phyloP scores from a whole-genome alignment of 2,888 invertebrate genomes.

The Pogonocherus hispidulus region DNA sequence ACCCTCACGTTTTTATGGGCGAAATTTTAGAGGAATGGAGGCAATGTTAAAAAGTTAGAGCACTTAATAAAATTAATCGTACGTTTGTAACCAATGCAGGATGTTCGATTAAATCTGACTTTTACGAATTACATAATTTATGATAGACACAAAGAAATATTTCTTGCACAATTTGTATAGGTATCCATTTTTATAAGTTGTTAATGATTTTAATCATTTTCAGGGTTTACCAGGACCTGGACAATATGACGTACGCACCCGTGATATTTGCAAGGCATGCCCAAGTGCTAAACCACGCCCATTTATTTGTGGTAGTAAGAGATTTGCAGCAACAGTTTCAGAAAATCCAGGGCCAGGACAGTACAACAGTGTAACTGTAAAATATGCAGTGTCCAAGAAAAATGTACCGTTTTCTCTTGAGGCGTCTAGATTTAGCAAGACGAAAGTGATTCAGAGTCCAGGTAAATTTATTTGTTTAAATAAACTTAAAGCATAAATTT shows the following conservation, averaged over 20 bases:
- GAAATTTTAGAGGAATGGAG: neutral
- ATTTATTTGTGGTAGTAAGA: slow-evolving; percentile 51
- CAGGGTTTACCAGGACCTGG: slow-evolving; percentile 61
- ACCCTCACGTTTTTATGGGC: neutral
- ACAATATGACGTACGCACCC: slow-evolving; percentile 50
- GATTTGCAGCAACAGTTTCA: slow-evolving; percentile 45
- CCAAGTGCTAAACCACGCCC: slow-evolving; percentile 55
- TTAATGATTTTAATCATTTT: slow-evolving; percentile 29
- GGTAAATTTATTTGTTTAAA: slow-evolving; percentile 17
- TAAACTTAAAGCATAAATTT: no score
- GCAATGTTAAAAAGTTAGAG: neutral
- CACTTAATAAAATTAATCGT: neutral
- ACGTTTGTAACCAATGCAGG: neutral
- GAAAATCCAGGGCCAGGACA: slow-evolving; percentile 53
- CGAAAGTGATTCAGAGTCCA: slow-evolving; percentile 14
- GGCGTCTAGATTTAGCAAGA: slow-evolving; percentile 30
- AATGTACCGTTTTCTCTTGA: slow-evolving; percentile 44
- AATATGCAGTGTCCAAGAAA: slow-evolving; percentile 45
- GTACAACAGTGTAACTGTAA: slow-evolving; percentile 44
- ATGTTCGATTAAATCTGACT: no score
- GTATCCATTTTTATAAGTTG: no score
- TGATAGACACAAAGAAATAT: no score
- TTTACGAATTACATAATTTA: no score
- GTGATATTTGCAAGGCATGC: slow-evolving; percentile 36
- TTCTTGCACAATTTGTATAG: no score